phyloP scores from a whole-genome alignment of 1,140 invertebrate species.

The Orius insidiosus region DNA sequence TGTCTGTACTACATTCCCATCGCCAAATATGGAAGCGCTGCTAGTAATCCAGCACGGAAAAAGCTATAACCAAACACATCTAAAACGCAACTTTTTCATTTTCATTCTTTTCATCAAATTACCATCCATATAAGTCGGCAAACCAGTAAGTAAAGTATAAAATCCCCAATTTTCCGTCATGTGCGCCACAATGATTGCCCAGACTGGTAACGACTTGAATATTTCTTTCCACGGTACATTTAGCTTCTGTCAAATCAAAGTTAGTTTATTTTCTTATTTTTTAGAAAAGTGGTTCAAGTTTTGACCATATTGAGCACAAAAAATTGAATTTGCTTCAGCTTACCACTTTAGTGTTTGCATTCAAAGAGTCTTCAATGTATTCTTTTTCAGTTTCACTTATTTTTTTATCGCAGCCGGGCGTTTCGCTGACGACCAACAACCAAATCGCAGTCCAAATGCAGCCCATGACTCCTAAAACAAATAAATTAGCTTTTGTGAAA shows the following conservation, averaged over 20 bases:
- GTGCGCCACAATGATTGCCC: conserved; percentile 78
- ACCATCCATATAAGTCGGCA: conserved; percentile 84
- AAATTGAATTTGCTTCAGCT: too few species aligned
- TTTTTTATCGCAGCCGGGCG: conserved; percentile 53
- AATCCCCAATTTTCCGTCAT: conserved; percentile 94
- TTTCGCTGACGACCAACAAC: conserved; percentile 52
- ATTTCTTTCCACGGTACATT: conserved; percentile 64
- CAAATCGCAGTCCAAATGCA: conserved; percentile 52
- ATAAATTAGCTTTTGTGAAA: background rate
- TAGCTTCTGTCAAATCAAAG: conserved; percentile 21
- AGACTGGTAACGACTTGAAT: conserved; percentile 65
- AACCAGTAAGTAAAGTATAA: conserved; percentile 75
- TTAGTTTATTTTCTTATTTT: background rate
- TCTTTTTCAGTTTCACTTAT: conserved; percentile 58
- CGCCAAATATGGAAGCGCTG: conserved; percentile 68
- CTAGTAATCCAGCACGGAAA: conserved; percentile 64
- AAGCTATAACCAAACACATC: too few species aligned
- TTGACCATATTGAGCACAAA: too few species aligned
- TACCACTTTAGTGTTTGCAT: conserved; percentile 12
- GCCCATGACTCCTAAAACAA: conserved; percentile 37
- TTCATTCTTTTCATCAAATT: too few species aligned
- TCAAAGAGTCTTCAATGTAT: conserved; percentile 44
- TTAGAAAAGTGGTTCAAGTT: too few species aligned
- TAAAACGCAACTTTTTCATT: too few species aligned
- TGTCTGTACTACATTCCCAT: conserved; percentile 65